Base-by-base conservation (phyloP, 2,888 invertebrate genomes). In the Hermaeophaga mercurialis region DNA sequence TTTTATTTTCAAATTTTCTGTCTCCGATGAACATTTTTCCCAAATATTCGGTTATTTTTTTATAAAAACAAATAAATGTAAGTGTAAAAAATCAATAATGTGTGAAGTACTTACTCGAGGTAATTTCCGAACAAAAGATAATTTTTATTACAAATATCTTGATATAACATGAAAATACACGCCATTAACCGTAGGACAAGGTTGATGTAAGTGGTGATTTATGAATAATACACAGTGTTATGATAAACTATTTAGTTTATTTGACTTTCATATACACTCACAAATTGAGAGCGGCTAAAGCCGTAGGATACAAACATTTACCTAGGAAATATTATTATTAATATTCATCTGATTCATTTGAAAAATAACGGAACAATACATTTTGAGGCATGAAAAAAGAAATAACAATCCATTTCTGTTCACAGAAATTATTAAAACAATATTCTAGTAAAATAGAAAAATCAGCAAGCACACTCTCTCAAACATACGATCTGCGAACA, bases 181-280 rank as follows among this genome's bases (percentile, higher is more conserved):
- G 8, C 11, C 26, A 45, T 53, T 36, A 45, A 45, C 45, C 36
- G 17, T 26, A 18, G 41, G 41, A 41, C 50, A 50, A 52, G 44
- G 28, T 28, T 39, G 19, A 41, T 31, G 33, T 33, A 43, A 36
- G 31, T 50, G 26, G 31, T 15, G 44, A 54, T 54, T 39, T 46
- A 55, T 52, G 39, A 63, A 59, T 59, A 54, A 63, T 57, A 63
- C 58, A 59, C 56, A 49, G 19, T 38, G 49, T 56, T 79, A 79
- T 79, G 78, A 79, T 79, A 79, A 79, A 79, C 79, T 79, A 79
- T 79, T 77, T 77, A 78, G 79, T 79, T 79, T 79, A 79, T 79
- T 79, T 79, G 78, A 79, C 79, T 78, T 79, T 79, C 78, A 78
- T 78, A 78, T 78, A 79, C 79, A 79, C 78, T 79, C 79, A 79